These are phyloP conservation scores for Idris sp. DNA, from an alignment of 1,140 invertebrate species.

Conservation along the genomic window DNA sequence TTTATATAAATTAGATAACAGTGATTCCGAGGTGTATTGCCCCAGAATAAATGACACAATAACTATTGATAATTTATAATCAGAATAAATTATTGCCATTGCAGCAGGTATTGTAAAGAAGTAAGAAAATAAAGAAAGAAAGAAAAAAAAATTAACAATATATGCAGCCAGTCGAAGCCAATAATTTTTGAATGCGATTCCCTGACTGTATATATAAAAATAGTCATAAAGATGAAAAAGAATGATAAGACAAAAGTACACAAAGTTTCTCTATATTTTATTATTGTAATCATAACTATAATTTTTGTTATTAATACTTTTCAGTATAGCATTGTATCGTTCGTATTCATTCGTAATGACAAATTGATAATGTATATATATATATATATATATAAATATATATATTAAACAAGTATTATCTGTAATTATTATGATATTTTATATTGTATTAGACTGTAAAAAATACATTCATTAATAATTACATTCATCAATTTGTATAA, in stretches of 20 bases:
- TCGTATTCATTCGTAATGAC: too few species aligned
- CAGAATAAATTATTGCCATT: constrained; percentile 51
- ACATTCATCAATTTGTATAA: too few species aligned
- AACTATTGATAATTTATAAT: constrained; percentile 46
- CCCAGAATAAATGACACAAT: constrained; percentile 24
- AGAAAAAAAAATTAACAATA: constrained; percentile 21
- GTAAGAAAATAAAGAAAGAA: not conserved
- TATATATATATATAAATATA: too few species aligned
- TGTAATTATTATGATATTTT: too few species aligned
- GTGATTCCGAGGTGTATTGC: constrained; percentile 10
- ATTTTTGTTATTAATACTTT: too few species aligned
- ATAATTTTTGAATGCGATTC: constrained; percentile 33
- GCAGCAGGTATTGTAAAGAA: constrained; percentile 36
- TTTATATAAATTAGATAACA: constrained; percentile 41
- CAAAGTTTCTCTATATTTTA: constrained; percentile 61
- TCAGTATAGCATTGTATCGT: too few species aligned
- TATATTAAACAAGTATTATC: too few species aligned
- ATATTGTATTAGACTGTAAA: too few species aligned
- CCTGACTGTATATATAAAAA: constrained; percentile 36
- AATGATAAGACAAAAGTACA: constrained; percentile 33
- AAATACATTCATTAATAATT: too few species aligned
- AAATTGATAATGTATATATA: too few species aligned
- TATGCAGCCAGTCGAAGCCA: constrained; percentile 26
- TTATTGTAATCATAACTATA: constrained; percentile 61
- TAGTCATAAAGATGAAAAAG: constrained; percentile 41